Percentiles rank a stretch among this genome's conserved stretches.
Evolutionary conservation across 2,797 vertebrate genomes (phyloP).

Genomic region (Gambusia yucatana): DNA sequence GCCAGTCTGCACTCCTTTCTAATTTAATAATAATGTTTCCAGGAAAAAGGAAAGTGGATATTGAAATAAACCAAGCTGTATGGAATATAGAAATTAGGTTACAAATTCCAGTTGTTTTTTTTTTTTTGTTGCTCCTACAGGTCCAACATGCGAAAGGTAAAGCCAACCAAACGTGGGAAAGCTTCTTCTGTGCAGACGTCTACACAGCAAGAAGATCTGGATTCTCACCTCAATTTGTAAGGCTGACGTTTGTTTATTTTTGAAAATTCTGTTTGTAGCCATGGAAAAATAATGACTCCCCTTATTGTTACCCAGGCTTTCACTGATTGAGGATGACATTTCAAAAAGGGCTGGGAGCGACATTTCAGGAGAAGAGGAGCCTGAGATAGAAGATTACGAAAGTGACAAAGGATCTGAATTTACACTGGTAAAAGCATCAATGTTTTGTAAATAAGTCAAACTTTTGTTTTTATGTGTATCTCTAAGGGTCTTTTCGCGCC

Average conservation of each 20-base stretch:
- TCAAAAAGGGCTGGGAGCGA: constrained; percentile 52
- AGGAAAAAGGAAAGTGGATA: background rate
- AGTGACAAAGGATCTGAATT: constrained; percentile 61
- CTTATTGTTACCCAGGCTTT: constrained; percentile 64
- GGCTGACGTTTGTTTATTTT: constrained; percentile 15
- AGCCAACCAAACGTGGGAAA: constrained; percentile 18
- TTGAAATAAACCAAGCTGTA: background rate
- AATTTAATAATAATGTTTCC: constrained; percentile 2
- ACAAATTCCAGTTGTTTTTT: background rate
- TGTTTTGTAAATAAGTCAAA: background rate
- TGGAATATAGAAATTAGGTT: background rate
- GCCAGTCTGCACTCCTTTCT: constrained; percentile 4
- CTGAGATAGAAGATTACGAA: constrained; percentile 69
- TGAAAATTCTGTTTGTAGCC: background rate
- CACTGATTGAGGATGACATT: constrained; percentile 74
- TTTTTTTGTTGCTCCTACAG: constrained; percentile 38
- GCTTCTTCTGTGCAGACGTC: constrained; percentile 5
- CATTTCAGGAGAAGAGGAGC: constrained; percentile 30
- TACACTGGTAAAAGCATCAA: constrained; percentile 57
- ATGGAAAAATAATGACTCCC: constrained; percentile 8
- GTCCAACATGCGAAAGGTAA: constrained; percentile 48
- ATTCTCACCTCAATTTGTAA: constrained; percentile 75
- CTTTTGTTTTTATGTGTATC: background rate
- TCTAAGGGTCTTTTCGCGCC: too few relatives aligned
- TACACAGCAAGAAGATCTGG: constrained; percentile 49